Evolutionary conservation across 2,113 vertebrate species (phyloP), one percentile per base, ranked within the genome.

Genomic region (Pseudorasbora parva): DNA sequence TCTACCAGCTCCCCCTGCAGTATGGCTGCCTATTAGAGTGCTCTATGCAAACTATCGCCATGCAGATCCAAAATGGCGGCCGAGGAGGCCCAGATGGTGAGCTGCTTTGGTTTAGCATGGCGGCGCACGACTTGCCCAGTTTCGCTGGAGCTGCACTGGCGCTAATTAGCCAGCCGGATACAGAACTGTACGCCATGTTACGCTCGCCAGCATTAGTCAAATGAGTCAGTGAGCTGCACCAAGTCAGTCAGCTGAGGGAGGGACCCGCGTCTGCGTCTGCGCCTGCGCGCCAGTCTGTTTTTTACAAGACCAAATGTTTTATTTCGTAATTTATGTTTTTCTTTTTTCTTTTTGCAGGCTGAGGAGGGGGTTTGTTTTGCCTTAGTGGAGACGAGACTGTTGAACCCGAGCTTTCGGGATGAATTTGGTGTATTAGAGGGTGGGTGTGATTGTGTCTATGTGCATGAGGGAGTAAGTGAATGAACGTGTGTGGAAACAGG

Each of bases 121-220:
- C 51, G 25, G 79, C 27, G 64, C 82, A 66, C 60, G 45, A 56
- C 75, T 79, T 71, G 37, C 83, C 80, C 74, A 49, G 49, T 79
- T 74, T 51, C 15, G 11, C 49, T 74, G 56, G 62, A 51, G 80
- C 74, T 25, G 68, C 86, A 80, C 75, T 59, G 76, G 49, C 62
- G 11, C 49, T 85, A 87, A 87, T 87, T 87, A 87, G 83, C 51
- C 47, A 87, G 75, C 75, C 69, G 33, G 83, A 87, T 87, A 84
- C 83, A 37, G 83, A 85, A 82, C 47, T 41, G 59, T 76, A 83
- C 25, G 81, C 80, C 84, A 75, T 83, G 83, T 87, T 87, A 69
- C 78, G 51, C 86, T 85, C 71, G 62, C 81, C 83, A 82, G 83
- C 85, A 79, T 90, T 87, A 85, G 84, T 90, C 88, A 89, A 85